Conservation (phyloP, 2,113 vertebrate genomes). For the Pygoscelis adeliae region DNA sequence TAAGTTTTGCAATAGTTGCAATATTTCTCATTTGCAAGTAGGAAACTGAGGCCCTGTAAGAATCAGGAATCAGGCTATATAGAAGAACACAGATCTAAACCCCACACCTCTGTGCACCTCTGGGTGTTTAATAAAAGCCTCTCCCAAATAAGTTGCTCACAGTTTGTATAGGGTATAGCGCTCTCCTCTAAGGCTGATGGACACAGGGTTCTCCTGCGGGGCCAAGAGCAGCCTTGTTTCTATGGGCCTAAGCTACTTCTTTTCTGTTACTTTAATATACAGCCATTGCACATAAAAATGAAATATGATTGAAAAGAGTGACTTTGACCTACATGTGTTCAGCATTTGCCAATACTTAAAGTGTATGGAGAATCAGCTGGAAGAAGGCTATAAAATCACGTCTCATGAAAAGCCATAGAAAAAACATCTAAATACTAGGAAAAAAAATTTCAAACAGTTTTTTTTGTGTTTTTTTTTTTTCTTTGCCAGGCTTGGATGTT, state of each 20-base stretch:
- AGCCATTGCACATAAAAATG: neutral
- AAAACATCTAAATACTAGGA: neutral
- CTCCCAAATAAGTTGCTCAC: neutral
- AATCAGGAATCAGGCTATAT: neutral
- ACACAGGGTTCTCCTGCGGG: neutral
- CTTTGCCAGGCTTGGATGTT: neutral
- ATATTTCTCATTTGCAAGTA: neutral
- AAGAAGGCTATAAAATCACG: neutral
- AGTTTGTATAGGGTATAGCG: neutral
- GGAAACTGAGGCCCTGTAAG: neutral
- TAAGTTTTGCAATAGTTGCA: neutral
- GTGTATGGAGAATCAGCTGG: neutral
- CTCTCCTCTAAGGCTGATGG: neutral
- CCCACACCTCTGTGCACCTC: neutral
- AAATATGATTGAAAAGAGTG: neutral
- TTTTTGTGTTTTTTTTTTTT: neutral
- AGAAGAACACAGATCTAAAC: neutral
- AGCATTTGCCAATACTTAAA: conserved; percentile 6
- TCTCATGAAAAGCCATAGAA: neutral
- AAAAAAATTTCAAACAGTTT: neutral
- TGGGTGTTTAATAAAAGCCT: neutral
- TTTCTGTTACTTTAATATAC: neutral
- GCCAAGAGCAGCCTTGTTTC: neutral
- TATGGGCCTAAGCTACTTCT: neutral
- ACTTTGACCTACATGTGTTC: conserved; percentile 13